phyloP scores from a whole-genome alignment of 1,140 invertebrate genomes.

The Drosophila santomea region DNA sequence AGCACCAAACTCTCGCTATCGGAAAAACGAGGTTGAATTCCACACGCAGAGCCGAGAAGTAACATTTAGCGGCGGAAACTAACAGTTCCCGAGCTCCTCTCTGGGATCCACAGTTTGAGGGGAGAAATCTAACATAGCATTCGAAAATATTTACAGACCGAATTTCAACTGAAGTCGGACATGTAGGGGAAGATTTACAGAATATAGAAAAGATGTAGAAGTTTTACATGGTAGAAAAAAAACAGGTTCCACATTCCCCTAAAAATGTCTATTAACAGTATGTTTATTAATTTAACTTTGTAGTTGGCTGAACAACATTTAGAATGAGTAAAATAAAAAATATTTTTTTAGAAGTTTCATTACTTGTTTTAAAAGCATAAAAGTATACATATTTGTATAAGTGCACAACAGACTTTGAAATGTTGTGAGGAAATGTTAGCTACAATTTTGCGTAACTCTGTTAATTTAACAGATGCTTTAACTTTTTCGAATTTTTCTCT shows the following conservation, averaged over 20 bases:
- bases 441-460: neutral
- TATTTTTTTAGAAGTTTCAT: neutral
- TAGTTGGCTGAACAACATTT: neutral
- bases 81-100: neutral
- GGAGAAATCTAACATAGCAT: neutral
- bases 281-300: neutral
- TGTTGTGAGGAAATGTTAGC: neutral
- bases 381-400: neutral
- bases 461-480: too few relatives aligned
- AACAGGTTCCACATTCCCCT: conserved; percentile 6
- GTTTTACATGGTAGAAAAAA: neutral
- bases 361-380: neutral
- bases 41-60: conserved; percentile 42
- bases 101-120: neutral
- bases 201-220: too few relatives aligned
- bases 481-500: neutral
- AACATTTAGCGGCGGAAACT: neutral
- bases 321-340: neutral
- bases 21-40: conserved; percentile 67
- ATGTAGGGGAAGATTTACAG: neutral
- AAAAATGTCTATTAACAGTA: neutral
- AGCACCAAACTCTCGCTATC: conserved; percentile 24
- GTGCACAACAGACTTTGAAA: neutral
- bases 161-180: neutral
- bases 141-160: neutral